Evolutionary conservation across 2,113 vertebrate species (phyloP).

Genomic region (Heteronetta atricapilla): DNA sequence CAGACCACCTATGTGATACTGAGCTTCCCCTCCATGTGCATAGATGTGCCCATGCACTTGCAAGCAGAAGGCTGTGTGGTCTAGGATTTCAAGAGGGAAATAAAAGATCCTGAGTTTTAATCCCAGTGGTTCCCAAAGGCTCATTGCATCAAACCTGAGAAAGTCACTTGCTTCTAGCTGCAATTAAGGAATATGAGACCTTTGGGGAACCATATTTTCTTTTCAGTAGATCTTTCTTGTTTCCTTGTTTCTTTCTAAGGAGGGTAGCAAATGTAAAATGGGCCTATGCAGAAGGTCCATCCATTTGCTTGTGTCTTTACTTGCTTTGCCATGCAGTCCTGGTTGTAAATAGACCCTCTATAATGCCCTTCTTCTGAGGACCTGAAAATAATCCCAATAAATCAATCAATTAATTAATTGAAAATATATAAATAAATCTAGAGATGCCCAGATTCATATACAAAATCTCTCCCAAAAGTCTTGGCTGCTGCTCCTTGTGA

Average conservation of each 20-base stretch:
- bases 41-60: constrained; percentile 1
- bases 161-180: constrained; percentile 53
- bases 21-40: not conserved
- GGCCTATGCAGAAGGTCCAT: not conserved
- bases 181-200: constrained; percentile 5
- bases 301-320: not conserved
- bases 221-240: constrained; percentile 11
- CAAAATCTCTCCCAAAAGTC: not conserved
- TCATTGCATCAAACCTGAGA: constrained; percentile 40
- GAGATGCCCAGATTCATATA: not conserved
- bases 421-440: not conserved
- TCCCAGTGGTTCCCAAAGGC: not conserved
- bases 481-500: not conserved
- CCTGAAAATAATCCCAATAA: not conserved
- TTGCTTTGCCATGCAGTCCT: not conserved
- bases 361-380: not conserved
- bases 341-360: not conserved
- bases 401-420: not conserved
- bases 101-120: constrained; percentile 61
- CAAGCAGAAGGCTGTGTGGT: constrained; percentile 53
- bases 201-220: constrained; percentile 23
- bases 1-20: constrained; percentile 39
- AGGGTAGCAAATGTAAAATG: constrained; percentile 26
- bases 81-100: constrained; percentile 47
- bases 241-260: constrained; percentile 28